A percentile compares a stretch with the other conserved stretches of the same genome.
phyloP scores from a whole-genome alignment of 2,113 vertebrate species.

The Microcebus griseorufus region DNA sequence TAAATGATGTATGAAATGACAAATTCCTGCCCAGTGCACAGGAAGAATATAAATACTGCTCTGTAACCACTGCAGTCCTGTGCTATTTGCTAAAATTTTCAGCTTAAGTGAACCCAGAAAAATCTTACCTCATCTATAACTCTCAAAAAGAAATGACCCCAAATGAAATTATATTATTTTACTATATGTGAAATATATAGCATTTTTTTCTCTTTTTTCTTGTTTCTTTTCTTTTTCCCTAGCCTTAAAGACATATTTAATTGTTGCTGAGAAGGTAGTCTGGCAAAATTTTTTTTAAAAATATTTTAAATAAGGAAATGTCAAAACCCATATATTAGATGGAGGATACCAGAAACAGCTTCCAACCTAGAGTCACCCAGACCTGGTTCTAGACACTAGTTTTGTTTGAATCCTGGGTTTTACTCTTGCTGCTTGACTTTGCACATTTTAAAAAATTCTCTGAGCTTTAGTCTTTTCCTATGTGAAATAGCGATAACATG shows the following conservation, averaged over 20 bases:
- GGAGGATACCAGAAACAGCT: not conserved
- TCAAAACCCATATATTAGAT: not conserved
- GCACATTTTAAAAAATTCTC: not conserved
- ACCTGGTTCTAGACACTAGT: fast-evolving
- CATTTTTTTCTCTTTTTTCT: not conserved
- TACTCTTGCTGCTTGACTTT: not conserved
- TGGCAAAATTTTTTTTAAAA: not conserved
- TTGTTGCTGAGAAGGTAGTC: not conserved
- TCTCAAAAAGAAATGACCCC: not conserved
- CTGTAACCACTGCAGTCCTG: not conserved
- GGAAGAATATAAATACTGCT: conserved; percentile 53
- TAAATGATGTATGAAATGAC: conserved; percentile 59
- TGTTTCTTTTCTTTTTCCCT: not conserved
- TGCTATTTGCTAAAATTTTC: conserved; percentile 63
- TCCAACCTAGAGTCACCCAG: not conserved
- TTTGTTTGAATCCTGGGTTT: not conserved
- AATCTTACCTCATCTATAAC: conserved; percentile 28
- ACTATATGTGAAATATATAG: not conserved
- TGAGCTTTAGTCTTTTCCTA: not conserved
- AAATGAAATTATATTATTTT: conserved; percentile 38
- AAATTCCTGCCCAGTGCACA: conserved; percentile 4
- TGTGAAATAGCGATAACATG: not conserved
- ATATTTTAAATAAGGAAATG: not conserved
- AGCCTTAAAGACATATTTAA: not conserved
- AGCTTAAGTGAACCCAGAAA: conserved; percentile 43